These are phyloP conservation scores for Stichodactyla mertensii DNA, from an alignment of 64 coral and sea anemone genomes.

Conservation along the genomic window DNA sequence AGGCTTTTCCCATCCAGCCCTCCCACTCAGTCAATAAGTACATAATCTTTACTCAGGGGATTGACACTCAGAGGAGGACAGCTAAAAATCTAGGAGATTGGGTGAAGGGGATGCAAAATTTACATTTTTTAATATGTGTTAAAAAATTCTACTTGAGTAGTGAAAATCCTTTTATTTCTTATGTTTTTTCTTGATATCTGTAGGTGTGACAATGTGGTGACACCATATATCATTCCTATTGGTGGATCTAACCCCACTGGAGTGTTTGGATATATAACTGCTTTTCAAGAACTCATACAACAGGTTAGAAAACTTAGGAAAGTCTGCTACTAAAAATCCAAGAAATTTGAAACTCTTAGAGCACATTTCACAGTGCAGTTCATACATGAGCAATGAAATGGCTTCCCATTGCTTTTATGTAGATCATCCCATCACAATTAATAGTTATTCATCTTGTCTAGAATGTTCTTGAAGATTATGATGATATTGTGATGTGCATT, in stretches of 20 bases:
- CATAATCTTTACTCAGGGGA: too few species aligned
- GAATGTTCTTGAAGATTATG: constrained; percentile 64
- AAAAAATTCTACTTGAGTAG: too few species aligned
- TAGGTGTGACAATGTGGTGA: constrained; percentile 22
- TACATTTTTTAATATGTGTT: too few species aligned
- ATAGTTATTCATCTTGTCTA: constrained; percentile 9
- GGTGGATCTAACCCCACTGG: constrained; percentile 60
- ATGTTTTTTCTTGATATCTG: not conserved
- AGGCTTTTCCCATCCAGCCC: too few species aligned
- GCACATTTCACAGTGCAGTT: not conserved
- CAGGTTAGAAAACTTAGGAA: constrained; percentile 30
- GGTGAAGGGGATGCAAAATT: too few species aligned
- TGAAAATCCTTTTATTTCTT: not conserved
- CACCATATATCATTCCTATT: constrained; percentile 52
- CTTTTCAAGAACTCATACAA: constrained; percentile 53
- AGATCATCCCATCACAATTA: not conserved
- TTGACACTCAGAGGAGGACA: too few species aligned
- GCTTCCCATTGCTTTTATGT: not conserved
- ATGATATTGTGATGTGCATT: constrained; percentile 61
- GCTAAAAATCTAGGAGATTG: too few species aligned
- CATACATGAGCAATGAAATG: too few species aligned
- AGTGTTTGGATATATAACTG: constrained; percentile 51
- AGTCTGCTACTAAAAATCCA: not conserved
- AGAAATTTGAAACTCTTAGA: not conserved
- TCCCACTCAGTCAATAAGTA: too few species aligned